Percentiles rank a stretch among this genome's conserved stretches.
Evolutionary conservation across 2,113 vertebrate species (phyloP).

Genomic region (Cranoglanis bouderius): DNA sequence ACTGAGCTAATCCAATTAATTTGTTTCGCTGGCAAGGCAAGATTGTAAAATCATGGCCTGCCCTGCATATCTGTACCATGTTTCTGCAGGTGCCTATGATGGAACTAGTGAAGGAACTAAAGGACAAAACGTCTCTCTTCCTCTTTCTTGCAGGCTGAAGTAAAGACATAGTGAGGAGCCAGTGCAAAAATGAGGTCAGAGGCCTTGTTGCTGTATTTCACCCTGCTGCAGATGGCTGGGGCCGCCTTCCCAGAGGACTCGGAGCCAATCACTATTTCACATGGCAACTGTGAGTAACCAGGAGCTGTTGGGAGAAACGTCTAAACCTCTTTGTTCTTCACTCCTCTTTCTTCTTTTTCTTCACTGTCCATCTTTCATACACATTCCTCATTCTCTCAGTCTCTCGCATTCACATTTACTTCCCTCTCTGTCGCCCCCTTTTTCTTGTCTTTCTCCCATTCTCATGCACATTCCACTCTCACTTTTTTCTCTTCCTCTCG

Average conservation of each 20-base stretch:
- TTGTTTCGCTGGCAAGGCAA: conserved; percentile 54
- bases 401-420: background rate
- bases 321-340: conserved; percentile 4
- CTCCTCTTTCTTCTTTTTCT: background rate
- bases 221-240: conserved; percentile 90
- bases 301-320: conserved; percentile 20
- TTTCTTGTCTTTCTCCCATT: background rate
- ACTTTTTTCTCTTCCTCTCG: background rate
- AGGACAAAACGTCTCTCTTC: conserved; percentile 11
- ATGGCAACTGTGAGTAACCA: conserved; percentile 96
- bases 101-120: background rate
- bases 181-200: conserved; percentile 96
- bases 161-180: conserved; percentile 80
- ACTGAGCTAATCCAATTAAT: conserved; percentile 69
- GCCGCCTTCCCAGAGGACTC: conserved; percentile 98
- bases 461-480: background rate
- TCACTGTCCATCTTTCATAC: conserved; percentile 12
- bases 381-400: background rate
- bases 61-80: background rate
- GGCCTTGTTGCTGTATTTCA: conserved; percentile 96
- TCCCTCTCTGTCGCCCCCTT: background rate
- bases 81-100: background rate
- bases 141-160: conserved; percentile 81
- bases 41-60: conserved; percentile 59
- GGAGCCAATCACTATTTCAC: conserved; percentile 98